These are phyloP conservation scores for Nematolebias whitei DNA, from an alignment of 2,113 vertebrate species.

Conservation along the genomic window DNA sequence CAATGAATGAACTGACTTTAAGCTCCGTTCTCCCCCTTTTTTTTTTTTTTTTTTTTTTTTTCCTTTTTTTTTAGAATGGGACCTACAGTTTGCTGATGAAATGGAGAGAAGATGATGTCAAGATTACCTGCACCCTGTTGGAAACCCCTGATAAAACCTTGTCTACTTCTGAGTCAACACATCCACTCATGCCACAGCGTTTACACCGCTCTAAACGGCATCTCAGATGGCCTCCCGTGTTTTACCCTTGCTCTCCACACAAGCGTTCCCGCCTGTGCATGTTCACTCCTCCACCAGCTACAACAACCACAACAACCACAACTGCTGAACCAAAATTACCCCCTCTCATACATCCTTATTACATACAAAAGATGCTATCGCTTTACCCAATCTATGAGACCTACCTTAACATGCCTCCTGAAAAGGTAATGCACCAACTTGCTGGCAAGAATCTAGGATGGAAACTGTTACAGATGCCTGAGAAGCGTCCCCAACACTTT, in stretches of 20 bases:
- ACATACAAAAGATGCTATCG: background rate
- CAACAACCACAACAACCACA: background rate
- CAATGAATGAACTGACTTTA: too few species aligned
- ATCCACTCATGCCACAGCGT: background rate
- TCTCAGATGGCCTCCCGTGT: fast-evolving
- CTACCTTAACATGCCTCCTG: background rate
- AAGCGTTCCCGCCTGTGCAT: background rate
- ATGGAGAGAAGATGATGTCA: constrained; percentile 34
- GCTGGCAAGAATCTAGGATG: background rate
- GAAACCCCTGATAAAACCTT: background rate
- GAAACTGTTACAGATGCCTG: background rate
- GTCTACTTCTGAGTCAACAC: background rate
- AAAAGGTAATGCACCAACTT: background rate
- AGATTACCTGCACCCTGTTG: constrained; percentile 26
- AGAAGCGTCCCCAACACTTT: background rate
- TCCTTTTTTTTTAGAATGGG: constrained; percentile 41
- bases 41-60: too few species aligned
- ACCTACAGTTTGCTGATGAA: constrained; percentile 38
- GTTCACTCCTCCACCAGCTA: background rate
- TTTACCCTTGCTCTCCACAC: background rate
- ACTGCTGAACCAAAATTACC: background rate
- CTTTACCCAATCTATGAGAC: background rate
- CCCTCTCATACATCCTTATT: background rate
- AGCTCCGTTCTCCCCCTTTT: too few species aligned
- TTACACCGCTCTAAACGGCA: constrained; percentile 1